Conservation (phyloP, 2,113 vertebrate species). For the Lepus timidus region DNA sequence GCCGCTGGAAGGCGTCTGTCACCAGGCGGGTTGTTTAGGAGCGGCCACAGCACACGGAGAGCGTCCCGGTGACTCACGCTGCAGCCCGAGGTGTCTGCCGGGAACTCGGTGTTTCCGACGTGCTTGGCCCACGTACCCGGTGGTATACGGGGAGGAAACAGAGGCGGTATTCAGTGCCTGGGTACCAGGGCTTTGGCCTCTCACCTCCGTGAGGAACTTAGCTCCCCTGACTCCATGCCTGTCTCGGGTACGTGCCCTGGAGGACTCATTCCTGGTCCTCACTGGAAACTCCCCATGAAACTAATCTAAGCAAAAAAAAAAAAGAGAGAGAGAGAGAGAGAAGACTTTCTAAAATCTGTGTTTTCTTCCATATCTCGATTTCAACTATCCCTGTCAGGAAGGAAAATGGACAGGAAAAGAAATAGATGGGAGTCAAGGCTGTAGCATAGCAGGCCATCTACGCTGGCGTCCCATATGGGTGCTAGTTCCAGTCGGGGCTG, state of each 20-base stretch:
- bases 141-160: neutral
- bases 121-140: neutral
- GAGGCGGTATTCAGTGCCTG: slow-evolving; percentile 15
- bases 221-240: neutral
- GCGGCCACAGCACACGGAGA: neutral
- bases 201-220: neutral
- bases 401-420: neutral
- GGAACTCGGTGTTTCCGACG: neutral
- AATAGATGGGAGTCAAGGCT: too few relatives aligned
- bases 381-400: neutral
- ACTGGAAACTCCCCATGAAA: neutral
- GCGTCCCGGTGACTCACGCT: accelerated
- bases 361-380: neutral
- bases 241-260: neutral
- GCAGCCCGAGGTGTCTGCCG: neutral
- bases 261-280: neutral
- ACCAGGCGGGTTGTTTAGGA: neutral
- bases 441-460: too few relatives aligned
- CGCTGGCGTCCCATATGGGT: too few relatives aligned
- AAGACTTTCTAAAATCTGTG: neutral
- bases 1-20: neutral
- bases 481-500: too few relatives aligned
- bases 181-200: neutral
- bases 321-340: neutral
- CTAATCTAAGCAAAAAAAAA: neutral